Percentiles rank a stretch among this genome's conserved stretches.
These are phyloP conservation scores for Prorops nasuta DNA, from an alignment of 1,140 invertebrate genomes.

Conservation along the genomic window DNA sequence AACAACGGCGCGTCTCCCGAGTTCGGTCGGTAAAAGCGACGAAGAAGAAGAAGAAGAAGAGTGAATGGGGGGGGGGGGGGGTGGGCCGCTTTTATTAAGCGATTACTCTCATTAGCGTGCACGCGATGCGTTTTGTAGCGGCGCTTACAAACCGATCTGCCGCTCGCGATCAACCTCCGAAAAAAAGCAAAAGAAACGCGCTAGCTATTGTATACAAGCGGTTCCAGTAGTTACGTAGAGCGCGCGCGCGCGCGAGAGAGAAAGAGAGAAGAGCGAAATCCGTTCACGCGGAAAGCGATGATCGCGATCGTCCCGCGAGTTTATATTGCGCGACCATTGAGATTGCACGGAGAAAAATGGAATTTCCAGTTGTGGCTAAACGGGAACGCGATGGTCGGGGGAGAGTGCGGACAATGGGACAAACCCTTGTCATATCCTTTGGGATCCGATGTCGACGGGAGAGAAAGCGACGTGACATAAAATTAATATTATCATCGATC, in stretches of 20 bases:
- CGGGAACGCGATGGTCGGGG: neutral
- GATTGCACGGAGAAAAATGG: neutral
- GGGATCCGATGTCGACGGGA: neutral
- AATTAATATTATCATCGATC: slow-evolving; percentile 23
- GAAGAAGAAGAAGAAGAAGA: too few relatives aligned
- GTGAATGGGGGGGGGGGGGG: too few relatives aligned
- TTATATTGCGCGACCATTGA: neutral
- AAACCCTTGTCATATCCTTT: neutral
- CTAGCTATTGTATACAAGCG: neutral
- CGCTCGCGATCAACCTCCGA: neutral
- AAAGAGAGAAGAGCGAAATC: neutral
- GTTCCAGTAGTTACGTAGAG: neutral
- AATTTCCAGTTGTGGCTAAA: neutral
- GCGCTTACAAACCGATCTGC: slow-evolving; percentile 27
- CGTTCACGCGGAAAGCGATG: too few relatives aligned
- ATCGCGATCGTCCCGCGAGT: neutral
- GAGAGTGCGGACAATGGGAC: neutral
- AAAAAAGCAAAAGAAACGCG: neutral
- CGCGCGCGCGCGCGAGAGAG: neutral
- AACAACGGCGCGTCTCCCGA: slow-evolving; percentile 43
- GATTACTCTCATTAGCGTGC: slow-evolving; percentile 55
- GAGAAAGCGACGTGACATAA: neutral
- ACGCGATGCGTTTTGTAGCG: slow-evolving; percentile 48
- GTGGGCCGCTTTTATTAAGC: slow-evolving; percentile 50
- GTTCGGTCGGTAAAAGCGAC: too few relatives aligned